Evolutionary conservation across 2,113 vertebrate species (phyloP).

Genomic region (Bubo blakistoni): DNA sequence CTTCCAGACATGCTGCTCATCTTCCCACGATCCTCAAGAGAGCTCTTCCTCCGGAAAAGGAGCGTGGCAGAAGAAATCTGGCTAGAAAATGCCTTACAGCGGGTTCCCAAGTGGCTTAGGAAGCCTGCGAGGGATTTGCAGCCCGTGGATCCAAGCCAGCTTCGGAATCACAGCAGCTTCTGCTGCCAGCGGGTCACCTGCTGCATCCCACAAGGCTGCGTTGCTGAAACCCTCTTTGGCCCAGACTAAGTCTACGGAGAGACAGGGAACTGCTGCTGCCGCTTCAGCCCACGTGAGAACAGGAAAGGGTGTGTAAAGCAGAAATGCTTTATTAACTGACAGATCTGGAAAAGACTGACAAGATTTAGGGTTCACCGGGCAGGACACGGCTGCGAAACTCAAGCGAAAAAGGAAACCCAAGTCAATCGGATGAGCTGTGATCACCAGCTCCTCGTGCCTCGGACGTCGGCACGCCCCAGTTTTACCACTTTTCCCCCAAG

Average conservation of each 20-base stretch:
- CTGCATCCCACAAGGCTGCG: background rate
- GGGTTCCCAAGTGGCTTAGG: accelerated
- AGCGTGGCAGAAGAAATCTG: background rate
- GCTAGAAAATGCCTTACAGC: background rate
- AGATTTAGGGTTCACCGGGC: background rate
- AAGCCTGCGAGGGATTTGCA: background rate
- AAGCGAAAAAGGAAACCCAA: accelerated
- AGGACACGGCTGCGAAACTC: accelerated
- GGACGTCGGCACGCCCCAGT: accelerated
- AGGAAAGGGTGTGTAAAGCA: accelerated
- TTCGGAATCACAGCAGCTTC: background rate
- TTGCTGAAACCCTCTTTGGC: background rate
- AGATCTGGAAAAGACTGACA: background rate
- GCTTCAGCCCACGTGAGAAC: too few relatives aligned
- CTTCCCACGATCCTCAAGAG: accelerated
- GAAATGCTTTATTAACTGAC: background rate
- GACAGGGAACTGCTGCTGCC: background rate
- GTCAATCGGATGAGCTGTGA: accelerated
- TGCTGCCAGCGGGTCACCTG: background rate
- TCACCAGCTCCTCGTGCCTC: background rate
- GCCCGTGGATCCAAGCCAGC: background rate
- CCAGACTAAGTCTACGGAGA: accelerated
- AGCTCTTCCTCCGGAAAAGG: background rate
- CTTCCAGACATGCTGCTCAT: background rate
- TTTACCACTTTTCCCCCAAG: background rate